Percentiles rank a stretch among this genome's conserved stretches.
These are phyloP conservation scores for Urophycis tenuis DNA, from an alignment of 2,797 vertebrate species.

Conservation along the genomic window DNA sequence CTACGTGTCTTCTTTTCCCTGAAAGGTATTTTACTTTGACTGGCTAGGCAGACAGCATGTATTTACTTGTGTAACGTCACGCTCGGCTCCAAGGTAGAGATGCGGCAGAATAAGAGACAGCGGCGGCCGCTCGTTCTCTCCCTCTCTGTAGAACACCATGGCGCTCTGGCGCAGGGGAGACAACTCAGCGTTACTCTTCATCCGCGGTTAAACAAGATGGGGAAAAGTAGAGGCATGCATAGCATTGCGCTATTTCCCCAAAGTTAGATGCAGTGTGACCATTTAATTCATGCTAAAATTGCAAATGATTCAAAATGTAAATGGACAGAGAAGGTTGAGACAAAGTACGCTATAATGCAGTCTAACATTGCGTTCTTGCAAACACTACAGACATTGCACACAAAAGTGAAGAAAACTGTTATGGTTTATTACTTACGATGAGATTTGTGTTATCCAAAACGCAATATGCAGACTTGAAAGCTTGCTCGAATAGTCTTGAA, in stretches of 20 bases:
- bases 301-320: not conserved
- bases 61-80: constrained; percentile 70
- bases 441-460: not conserved
- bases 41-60: not conserved
- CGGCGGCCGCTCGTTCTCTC: constrained; percentile 53
- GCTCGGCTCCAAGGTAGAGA: constrained; percentile 73
- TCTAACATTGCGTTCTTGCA: not conserved
- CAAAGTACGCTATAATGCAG: not conserved
- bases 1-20: no score
- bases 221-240: not conserved
- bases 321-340: not conserved
- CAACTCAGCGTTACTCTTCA: not conserved
- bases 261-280: not conserved
- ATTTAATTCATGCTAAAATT: not conserved
- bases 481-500: not conserved
- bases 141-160: constrained; percentile 65
- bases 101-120: constrained; percentile 69
- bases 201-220: not conserved
- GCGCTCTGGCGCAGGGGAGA: constrained; percentile 30
- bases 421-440: not conserved
- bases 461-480: not conserved
- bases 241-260: not conserved
- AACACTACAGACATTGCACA: not conserved
- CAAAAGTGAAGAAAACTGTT: not conserved
- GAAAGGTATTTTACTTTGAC: not conserved